Base-by-base conservation (phyloP, 2,113 vertebrate species). In the Poicephalus gulielmi region DNA sequence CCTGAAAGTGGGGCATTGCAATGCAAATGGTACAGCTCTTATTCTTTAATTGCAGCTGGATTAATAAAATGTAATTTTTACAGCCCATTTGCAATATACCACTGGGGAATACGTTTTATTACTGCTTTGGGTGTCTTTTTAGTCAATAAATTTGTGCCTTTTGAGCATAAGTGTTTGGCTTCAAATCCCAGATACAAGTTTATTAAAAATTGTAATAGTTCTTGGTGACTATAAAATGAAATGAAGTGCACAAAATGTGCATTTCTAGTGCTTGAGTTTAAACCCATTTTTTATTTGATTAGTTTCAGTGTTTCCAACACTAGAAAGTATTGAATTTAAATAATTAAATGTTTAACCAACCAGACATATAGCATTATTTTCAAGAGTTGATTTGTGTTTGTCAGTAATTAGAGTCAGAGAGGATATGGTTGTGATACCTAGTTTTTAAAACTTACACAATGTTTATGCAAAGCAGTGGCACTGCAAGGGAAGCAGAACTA, bases 181-280 rank as follows among this genome's bases (percentile, higher is more conserved):
- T 97, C 89, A 98, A 97, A 96, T 97, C 96, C 92, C 94, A 96
- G 95, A 97, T 95, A 98, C 94, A 98, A 98, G 94, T 98, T 98
- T 98, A 98, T 98, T 98, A 98, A 98, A 98, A 98, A 97, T 94
- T 97, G 86, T 98, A 97, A 96, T 98, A 97, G 97, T 97, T 98
- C 92, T 96, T 97, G 74, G 92, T 97, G 96, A 97, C 97, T 86
- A 95, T 98, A 98, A 98, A 98, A 97, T 95, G 96, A 98, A 98
- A 98, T 97, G 97, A 97, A 98, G 97, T 98, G 97, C 90, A 95
- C 89, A 84, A 93, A 98, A 97, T 97, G 85, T 97, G 90, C 90
- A 6, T 98, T 98, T 98, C 94, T 35, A 67, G 95, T 91, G 82
- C 95, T 96, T 97, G 96, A 95, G 66, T 98, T 98, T 97, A 94